Conservation (phyloP, 2,797 vertebrate genomes). For the Vipera ursinii region DNA sequence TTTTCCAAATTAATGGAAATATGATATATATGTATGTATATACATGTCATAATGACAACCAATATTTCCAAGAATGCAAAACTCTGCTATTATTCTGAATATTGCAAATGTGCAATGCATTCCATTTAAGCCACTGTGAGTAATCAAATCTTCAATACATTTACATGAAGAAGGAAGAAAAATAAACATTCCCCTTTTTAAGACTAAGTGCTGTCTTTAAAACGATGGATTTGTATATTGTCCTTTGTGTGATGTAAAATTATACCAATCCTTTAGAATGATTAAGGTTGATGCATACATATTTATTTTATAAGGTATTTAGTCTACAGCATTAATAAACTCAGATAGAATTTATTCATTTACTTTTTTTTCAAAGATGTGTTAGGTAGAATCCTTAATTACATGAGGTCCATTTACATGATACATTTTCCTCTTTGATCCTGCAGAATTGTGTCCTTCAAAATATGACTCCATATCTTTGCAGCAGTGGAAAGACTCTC, state of each 20-base stretch:
- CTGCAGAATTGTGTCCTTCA: not conserved
- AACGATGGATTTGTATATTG: slow-evolving; percentile 68
- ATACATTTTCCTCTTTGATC: not conserved
- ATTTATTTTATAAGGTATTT: slow-evolving; percentile 5
- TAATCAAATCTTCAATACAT: slow-evolving; percentile 65
- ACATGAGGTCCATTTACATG: not conserved
- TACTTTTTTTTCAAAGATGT: not conserved
- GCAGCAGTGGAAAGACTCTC: not conserved
- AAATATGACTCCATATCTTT: not conserved
- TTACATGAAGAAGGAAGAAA: slow-evolving; percentile 67
- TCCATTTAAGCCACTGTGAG: slow-evolving; percentile 60
- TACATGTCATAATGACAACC: not conserved
- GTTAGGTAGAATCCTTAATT: not conserved
- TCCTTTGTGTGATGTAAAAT: slow-evolving; percentile 63
- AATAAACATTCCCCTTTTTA: slow-evolving; percentile 67
- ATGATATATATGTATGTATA: slow-evolving; percentile 30
- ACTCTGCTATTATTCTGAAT: slow-evolving; percentile 35
- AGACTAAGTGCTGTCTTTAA: slow-evolving; percentile 67
- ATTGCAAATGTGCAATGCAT: slow-evolving; percentile 41
- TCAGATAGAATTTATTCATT: not conserved
- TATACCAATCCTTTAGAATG: slow-evolving; percentile 66
- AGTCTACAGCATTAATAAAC: slow-evolving; percentile 1
- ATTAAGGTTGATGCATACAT: slow-evolving; percentile 54
- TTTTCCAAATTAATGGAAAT: slow-evolving; percentile 52
- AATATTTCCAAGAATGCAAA: slow-evolving; percentile 49